phyloP scores from a whole-genome alignment of 2,797 vertebrate species.

The Cheirogaleus major region DNA sequence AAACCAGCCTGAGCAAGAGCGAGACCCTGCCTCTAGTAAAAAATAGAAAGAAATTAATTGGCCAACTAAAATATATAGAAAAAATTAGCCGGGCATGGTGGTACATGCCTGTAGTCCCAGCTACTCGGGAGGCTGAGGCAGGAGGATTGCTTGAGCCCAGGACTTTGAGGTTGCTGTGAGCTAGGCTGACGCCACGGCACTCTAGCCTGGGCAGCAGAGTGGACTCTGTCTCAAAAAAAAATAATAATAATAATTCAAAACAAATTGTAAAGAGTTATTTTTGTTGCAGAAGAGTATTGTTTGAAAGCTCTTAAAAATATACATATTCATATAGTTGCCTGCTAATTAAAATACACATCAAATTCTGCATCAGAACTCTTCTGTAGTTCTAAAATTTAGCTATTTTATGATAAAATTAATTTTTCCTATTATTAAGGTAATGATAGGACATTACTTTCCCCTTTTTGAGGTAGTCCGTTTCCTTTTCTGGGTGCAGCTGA shows the following conservation, averaged over 20 bases:
- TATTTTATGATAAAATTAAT: not conserved
- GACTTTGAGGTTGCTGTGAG: no score
- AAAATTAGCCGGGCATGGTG: no score
- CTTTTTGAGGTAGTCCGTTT: not conserved
- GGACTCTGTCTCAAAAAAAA: not conserved
- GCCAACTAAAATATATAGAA: no score
- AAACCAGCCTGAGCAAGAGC: no score
- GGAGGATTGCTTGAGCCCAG: no score
- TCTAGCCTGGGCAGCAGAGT: no score
- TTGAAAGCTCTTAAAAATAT: not conserved
- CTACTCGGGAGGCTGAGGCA: no score
- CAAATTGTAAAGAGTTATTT: not conserved
- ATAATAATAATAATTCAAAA: not conserved
- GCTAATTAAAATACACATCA: not conserved
- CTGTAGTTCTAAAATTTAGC: not conserved
- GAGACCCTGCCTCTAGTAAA: no score
- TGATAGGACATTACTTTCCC: not conserved
- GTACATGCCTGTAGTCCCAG: no score
- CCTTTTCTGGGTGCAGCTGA: not conserved
- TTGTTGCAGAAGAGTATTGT: not conserved
- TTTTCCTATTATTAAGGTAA: not conserved
- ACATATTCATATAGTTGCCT: not conserved
- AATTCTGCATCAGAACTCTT: not conserved
- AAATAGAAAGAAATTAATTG: no score
- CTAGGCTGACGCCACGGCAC: no score